Conservation (phyloP, 2,888 invertebrate species). For the Stramonita haemastoma region DNA sequence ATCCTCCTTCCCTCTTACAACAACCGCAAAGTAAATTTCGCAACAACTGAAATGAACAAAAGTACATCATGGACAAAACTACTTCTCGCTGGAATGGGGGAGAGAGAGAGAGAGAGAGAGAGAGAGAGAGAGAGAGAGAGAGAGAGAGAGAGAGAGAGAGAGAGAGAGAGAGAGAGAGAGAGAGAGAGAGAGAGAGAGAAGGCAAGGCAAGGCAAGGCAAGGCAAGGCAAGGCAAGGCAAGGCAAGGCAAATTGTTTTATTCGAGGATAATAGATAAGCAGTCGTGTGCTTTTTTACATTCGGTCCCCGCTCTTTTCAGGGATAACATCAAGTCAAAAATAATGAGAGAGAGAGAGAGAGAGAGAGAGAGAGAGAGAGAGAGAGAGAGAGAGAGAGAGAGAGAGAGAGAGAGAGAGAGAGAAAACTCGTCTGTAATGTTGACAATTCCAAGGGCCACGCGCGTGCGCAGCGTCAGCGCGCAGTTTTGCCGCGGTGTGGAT, state of each 20-base stretch:
- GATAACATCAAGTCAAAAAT: too few species aligned
- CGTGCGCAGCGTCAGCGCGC: background rate
- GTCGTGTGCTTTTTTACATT: too few species aligned
- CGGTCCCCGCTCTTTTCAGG: too few species aligned
- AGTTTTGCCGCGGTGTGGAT: background rate
- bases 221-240: too few species aligned
- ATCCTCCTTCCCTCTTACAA: too few species aligned
- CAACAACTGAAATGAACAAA: too few species aligned
- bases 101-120: slow-evolving; percentile 12
- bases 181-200: slow-evolving; percentile 27
- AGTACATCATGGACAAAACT: too few species aligned
- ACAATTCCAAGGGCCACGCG: too few species aligned
- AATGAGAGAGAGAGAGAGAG: background rate
- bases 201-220: too few species aligned
- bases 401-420: background rate
- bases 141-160: slow-evolving; percentile 34
- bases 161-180: slow-evolving; percentile 33
- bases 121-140: background rate
- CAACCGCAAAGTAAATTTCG: background rate
- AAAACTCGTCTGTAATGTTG: too few species aligned
- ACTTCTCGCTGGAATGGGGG: background rate
- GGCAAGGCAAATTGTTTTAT: too few species aligned
- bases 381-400: background rate
- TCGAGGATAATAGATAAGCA: too few species aligned
- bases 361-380: background rate